Percentiles rank a stretch among this genome's conserved stretches.
Conservation (phyloP, 2,113 vertebrate species). For the Girardinichthys multiradiatus region DNA sequence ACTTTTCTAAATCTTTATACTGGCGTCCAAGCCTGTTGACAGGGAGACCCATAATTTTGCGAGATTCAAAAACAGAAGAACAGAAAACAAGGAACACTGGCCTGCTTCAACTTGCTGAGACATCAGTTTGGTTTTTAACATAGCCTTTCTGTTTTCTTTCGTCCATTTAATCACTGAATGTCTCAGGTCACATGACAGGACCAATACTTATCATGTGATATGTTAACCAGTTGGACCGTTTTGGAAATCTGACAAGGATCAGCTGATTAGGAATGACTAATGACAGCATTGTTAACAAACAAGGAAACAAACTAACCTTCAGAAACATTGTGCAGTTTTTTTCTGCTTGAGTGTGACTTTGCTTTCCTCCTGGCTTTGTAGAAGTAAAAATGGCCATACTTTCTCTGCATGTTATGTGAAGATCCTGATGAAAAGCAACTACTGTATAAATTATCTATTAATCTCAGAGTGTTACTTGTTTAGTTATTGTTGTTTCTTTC, state of each 20-base stretch:
- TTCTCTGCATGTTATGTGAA: too few relatives aligned
- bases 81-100: conserved; percentile 42
- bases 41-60: too few relatives aligned
- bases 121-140: conserved; percentile 21
- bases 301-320: background rate
- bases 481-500: background rate
- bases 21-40: too few relatives aligned
- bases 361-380: background rate
- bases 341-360: background rate
- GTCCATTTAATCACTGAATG: conserved; percentile 1
- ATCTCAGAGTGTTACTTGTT: background rate
- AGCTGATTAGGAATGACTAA: background rate
- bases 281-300: conserved; percentile 35
- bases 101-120: conserved; percentile 39
- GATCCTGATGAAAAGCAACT: too few relatives aligned
- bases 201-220: conserved; percentile 51
- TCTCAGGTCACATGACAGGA: conserved; percentile 50
- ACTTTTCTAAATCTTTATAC: too few relatives aligned
- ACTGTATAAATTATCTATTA: too few relatives aligned
- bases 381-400: too few relatives aligned
- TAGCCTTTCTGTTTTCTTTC: conserved; percentile 9
- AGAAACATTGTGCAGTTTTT: background rate
- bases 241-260: conserved; percentile 10
- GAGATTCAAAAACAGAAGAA: conserved; percentile 50
- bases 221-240: conserved; percentile 42